phyloP scores from a whole-genome alignment of 2,888 invertebrate genomes.

The Acanthosoma haemorrhoidale region DNA sequence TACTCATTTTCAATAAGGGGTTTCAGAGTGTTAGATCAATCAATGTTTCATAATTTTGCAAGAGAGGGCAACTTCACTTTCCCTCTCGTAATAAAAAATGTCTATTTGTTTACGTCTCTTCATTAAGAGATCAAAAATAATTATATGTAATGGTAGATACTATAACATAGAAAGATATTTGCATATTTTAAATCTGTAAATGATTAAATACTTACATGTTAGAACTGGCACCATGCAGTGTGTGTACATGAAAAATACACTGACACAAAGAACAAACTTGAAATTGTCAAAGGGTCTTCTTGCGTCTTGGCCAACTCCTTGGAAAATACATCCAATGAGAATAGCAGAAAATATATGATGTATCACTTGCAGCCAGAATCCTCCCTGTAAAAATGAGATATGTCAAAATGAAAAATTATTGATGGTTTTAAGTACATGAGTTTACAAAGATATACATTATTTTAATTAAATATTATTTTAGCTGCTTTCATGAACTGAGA shows the following conservation, averaged over 20 bases:
- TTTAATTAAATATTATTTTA: no score
- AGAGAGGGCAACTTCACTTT: no score
- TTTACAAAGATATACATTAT: no score
- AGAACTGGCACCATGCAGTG: slow-evolving; percentile 58
- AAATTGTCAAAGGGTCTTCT: slow-evolving; percentile 54
- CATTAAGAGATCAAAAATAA: no score
- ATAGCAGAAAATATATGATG: slow-evolving; percentile 54
- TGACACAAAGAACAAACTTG: slow-evolving; percentile 56
- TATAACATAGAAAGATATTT: not conserved
- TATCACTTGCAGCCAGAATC: slow-evolving; percentile 53
- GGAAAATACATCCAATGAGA: slow-evolving; percentile 55
- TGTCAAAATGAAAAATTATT: no score
- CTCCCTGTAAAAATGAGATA: slow-evolving; percentile 47
- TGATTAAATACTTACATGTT: slow-evolving; percentile 52
- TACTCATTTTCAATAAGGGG: no score
- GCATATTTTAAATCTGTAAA: not conserved
- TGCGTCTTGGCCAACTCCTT: slow-evolving; percentile 55
- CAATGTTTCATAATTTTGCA: no score
- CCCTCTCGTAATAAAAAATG: no score
- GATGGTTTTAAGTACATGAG: no score
- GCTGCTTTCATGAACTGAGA: no score
- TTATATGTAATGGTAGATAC: not conserved
- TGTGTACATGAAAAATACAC: slow-evolving; percentile 61
- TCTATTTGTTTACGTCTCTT: no score
- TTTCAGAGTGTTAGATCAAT: no score